Base-by-base conservation (phyloP, 2,797 vertebrate species). In the Steatocranus sp. region DNA sequence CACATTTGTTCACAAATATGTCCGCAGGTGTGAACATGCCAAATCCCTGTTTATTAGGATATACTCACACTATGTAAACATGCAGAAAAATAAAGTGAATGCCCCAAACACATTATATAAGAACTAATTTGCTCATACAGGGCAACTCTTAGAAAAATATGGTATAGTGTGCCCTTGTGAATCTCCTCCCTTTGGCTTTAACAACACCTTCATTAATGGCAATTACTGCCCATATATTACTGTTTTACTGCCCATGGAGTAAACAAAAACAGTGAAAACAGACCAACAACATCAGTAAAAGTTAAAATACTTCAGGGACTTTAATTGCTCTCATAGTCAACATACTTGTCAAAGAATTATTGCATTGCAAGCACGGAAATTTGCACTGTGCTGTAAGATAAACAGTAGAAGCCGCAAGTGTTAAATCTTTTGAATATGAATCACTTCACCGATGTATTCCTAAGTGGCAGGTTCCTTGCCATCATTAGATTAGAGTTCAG, bases 171-270 rank as follows among this genome's bases (percentile, higher is more conserved):
- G 82, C 81, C 58, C 78, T 49, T 27, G 53, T 79, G 78, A 68
- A 83, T 56, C 79, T 32, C 17, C 76, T 82, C 79, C 78, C 85
- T 80, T 74, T 30, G 80, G 82, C 50, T 87, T 49, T 73, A 79
- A 86, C 78, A 83, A 56, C 76, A 73, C 63, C 61, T 73, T 80
- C 76, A 76, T 87, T 74, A 80, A 74, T 87, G 73, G 70, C 75
- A 86, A 88, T 84, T 83, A 56, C 73, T 36, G 18, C 56, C 30
- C 30, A 34, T 61, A 18, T n/a, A 75, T 58, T 17, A 11, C 58
- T 74, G 82, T 46, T n/a, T 48, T 25, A 32, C 50, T 74, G 76
- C 36, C 23, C 25, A 54, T 14, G 41, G 18, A 73, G n/a, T 27
- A 30, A 6, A 77, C 17, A 61, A 43, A 70, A 43, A 51, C 27